phyloP scores from a whole-genome alignment of 2,888 invertebrate genomes.

The Tipula vernalis region DNA sequence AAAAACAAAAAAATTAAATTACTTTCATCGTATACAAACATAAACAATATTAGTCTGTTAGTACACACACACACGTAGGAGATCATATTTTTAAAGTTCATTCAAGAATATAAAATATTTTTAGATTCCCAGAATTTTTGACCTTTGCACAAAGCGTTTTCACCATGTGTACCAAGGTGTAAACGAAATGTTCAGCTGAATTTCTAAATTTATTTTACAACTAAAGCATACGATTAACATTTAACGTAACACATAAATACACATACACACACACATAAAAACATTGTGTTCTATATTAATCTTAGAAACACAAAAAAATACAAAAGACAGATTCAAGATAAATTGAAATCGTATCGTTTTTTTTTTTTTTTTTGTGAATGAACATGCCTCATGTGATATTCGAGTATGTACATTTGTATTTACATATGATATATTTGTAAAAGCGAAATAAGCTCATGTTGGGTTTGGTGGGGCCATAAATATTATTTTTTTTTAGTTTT shows the following conservation, averaged over 20 bases:
- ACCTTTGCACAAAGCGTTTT: background rate
- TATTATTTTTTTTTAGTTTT: background rate
- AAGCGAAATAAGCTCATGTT: background rate
- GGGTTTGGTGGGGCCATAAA: background rate
- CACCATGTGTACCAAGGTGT: background rate
- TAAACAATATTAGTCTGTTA: no score
- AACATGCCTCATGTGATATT: background rate
- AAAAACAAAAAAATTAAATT: background rate
- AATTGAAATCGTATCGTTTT: background rate
- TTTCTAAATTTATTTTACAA: background rate
- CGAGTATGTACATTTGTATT: background rate
- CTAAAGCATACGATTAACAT: background rate
- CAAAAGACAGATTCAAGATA: background rate
- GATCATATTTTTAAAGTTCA: background rate
- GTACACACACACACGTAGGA: background rate
- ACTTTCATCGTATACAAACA: background rate
- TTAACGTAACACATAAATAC: background rate
- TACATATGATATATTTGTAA: background rate
- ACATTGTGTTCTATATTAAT: background rate
- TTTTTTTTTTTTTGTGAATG: background rate
- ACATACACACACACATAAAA: background rate
- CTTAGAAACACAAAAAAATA: background rate
- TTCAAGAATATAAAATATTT: background rate
- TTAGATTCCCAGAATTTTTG: background rate
- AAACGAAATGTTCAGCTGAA: background rate